A percentile compares a stretch with the other conserved stretches of the same genome.
Conservation (phyloP, 64 coral and sea anemone genomes). For the Orbicella faveolata region DNA sequence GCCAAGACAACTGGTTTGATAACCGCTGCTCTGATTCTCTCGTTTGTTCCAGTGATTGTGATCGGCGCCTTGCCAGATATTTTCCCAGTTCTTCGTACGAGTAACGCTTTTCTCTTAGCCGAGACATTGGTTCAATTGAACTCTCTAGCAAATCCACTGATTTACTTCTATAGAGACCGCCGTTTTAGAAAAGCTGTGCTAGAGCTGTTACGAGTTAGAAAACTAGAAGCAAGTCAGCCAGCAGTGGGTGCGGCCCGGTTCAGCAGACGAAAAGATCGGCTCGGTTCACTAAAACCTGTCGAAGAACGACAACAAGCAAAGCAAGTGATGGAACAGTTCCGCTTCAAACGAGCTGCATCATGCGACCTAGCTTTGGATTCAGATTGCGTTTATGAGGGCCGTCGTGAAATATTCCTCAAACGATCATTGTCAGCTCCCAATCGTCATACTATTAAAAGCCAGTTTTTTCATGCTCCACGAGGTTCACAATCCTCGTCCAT, state of each 20-base stretch:
- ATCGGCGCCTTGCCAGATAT: not conserved
- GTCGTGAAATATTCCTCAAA: too few species aligned
- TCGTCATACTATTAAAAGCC: too few species aligned
- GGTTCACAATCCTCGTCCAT: too few species aligned
- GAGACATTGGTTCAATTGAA: not conserved
- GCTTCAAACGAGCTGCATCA: too few species aligned
- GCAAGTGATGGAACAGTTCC: too few species aligned
- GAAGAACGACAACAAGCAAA: too few species aligned
- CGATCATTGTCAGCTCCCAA: too few species aligned
- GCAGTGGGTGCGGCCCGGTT: not conserved
- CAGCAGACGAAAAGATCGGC: not conserved
- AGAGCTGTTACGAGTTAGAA: not conserved
- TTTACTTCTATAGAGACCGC: not conserved
- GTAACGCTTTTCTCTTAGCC: not conserved
- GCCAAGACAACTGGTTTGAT: not conserved
- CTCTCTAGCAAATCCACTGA: not conserved
- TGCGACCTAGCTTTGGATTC: too few species aligned
- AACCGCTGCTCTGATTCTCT: not conserved
- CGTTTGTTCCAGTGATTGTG: not conserved
- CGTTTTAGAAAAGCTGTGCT: not conserved
- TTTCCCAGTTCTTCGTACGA: not conserved
- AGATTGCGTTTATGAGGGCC: too few species aligned
- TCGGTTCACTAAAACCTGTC: not conserved
- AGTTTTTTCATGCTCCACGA: too few species aligned
- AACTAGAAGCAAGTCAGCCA: not conserved